These are phyloP conservation scores for Margaritifera margaritifera DNA, from an alignment of 2,888 invertebrate genomes.

Conservation along the genomic window DNA sequence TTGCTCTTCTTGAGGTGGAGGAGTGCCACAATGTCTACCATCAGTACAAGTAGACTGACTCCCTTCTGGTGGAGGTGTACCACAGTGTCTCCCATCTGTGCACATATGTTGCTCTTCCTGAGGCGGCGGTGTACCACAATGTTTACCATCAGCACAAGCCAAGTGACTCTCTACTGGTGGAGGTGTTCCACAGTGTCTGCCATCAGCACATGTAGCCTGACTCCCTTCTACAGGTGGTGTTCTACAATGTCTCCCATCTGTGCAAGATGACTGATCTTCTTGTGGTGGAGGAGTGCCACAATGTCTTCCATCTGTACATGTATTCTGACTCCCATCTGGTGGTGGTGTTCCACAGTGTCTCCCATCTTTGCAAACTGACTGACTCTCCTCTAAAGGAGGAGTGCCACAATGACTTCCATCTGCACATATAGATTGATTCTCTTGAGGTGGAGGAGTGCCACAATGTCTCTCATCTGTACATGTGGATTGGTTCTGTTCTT, in stretches of 20 bases:
- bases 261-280: conserved; percentile 13
- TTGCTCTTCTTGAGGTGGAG: conserved; percentile 12
- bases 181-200: conserved; percentile 40
- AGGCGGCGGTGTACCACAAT: conserved; percentile 19
- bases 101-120: neutral
- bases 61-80: conserved; percentile 15
- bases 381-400: conserved; percentile 25
- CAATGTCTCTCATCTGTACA: conserved; percentile 35
- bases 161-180: conserved; percentile 3
- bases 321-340: conserved; percentile 13
- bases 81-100: conserved; percentile 27
- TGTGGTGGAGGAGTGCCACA: conserved; percentile 41
- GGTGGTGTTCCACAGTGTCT: conserved; percentile 44
- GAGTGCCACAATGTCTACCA: conserved; percentile 29
- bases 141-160: no score
- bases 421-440: conserved; percentile 29
- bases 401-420: conserved; percentile 40
- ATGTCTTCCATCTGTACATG: conserved; percentile 35
- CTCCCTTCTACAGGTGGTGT: conserved; percentile 21
- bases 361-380: conserved; percentile 38
- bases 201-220: conserved; percentile 30
- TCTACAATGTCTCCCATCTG: conserved; percentile 41
- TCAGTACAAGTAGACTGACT: conserved; percentile 15
- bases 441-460: conserved; percentile 36
- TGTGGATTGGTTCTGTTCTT: conserved; percentile 21